These are phyloP conservation scores for Bombus pyrosoma DNA, from an alignment of 1,140 invertebrate species.

Conservation along the genomic window DNA sequence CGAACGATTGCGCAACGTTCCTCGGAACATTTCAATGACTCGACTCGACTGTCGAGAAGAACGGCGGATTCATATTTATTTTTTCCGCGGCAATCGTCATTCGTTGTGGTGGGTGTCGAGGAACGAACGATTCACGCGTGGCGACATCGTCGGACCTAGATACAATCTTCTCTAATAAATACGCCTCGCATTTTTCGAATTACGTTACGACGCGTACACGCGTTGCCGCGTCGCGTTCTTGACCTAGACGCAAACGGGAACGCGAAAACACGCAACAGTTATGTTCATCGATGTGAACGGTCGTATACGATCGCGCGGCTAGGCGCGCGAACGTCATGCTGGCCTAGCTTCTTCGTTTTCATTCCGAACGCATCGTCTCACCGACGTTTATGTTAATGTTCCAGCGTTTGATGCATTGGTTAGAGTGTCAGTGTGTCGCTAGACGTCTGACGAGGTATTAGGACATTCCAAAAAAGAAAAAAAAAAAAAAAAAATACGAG, in stretches of 20 bases:
- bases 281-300: slow-evolving; percentile 14
- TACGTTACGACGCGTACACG: no score
- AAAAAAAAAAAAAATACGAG: no score
- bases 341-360: slow-evolving; percentile 21
- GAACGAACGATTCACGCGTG: neutral
- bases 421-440: neutral
- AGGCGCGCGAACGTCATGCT: neutral
- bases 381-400: slow-evolving; percentile 17
- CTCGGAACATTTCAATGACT: neutral
- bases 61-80: slow-evolving; percentile 13
- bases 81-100: slow-evolving; percentile 2
- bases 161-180: neutral
- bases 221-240: slow-evolving; percentile 1
- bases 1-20: neutral
- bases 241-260: slow-evolving; percentile 47
- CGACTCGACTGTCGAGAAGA: neutral
- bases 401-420: neutral
- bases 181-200: slow-evolving; percentile 2
- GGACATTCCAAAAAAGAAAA: neutral
- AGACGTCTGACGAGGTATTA: neutral
- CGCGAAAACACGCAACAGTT: slow-evolving; percentile 39
- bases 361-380: neutral
- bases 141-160: neutral
- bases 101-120: neutral
- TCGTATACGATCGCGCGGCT: no score